Percentiles rank a stretch among this genome's conserved stretches.
These are phyloP conservation scores for Crossocerus cetratus DNA, from an alignment of 2,888 invertebrate genomes.

Conservation along the genomic window DNA sequence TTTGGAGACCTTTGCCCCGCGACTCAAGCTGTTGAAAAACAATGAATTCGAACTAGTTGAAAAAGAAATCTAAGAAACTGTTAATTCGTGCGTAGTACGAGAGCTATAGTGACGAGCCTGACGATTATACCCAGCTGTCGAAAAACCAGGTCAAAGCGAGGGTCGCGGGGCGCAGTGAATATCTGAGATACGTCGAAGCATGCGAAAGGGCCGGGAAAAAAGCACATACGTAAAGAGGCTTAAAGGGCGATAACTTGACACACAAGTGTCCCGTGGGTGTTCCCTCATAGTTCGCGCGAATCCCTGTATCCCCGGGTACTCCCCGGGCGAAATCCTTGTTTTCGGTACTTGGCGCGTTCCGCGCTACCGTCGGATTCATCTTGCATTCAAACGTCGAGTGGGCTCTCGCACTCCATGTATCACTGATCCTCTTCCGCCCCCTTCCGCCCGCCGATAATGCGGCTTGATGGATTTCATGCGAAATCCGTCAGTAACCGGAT, in stretches of 20 bases:
- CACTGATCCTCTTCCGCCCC: slow-evolving; percentile 35
- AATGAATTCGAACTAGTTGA: background rate
- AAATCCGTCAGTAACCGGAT: no score
- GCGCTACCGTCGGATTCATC: slow-evolving; percentile 27
- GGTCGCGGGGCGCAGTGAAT: no score
- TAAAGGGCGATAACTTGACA: slow-evolving; percentile 57
- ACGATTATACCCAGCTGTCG: slow-evolving; percentile 9
- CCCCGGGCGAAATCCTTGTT: slow-evolving; percentile 49
- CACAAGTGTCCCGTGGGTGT: slow-evolving; percentile 1
- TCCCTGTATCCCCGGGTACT: slow-evolving; percentile 21
- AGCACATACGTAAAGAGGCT: slow-evolving; percentile 52
- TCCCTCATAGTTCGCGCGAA: no score
- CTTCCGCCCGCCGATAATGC: slow-evolving; percentile 34
- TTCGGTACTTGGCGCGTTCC: slow-evolving; percentile 21
- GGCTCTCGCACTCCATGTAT: slow-evolving; percentile 24
- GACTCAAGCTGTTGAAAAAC: no score
- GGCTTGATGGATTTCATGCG: slow-evolving; percentile 37
- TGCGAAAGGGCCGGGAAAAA: slow-evolving; percentile 15
- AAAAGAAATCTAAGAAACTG: background rate
- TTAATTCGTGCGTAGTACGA: slow-evolving; percentile 19
- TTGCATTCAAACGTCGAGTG: slow-evolving; percentile 47
- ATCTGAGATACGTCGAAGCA: background rate
- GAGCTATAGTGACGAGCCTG: background rate
- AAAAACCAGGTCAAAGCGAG: slow-evolving; percentile 23
- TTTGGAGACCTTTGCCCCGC: no score